Evolutionary conservation across 2,113 vertebrate genomes (phyloP), one percentile per base, ranked within the genome.

Genomic region (Ictalurus furcatus): DNA sequence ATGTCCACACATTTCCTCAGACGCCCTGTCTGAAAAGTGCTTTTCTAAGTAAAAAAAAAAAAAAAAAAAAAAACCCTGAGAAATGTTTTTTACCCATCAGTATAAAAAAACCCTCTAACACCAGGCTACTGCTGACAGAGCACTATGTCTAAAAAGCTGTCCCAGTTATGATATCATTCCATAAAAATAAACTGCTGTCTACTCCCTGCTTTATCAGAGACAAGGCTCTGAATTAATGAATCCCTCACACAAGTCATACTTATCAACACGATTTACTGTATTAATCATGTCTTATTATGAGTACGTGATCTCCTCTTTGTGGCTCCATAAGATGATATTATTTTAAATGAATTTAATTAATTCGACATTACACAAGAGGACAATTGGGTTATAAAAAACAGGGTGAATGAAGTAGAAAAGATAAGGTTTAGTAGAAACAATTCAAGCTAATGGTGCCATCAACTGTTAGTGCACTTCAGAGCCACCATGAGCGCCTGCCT

Each of bases 41-140:
- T 93, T 95, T 95, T 94, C 90, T 91, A 88, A 95, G 94, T 94
- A 90, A 78, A 90, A 90, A 91, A 92, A 92, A 91, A 90, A 78
- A 90, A 90, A 91, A 92, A 92, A 91, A 56, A 86, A 90, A 90
- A n/a, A 56, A 37, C 40, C 13, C 19, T 44, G 30, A 63, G 74
- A 67, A 82, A 30, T 89, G 58, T 80, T 84, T 86, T 85, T 88
- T 85, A 65, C 40, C 82, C 67, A 34, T 90, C 90, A 88, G 56
- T 61, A 86, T 79, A 82, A 88, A 91, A 91, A 88, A 91, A 91
- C 90, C 87, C 92, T 89, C 89, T 91, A 92, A 93, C 86, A 89
- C 19, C 79, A 92, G 90, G 89, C 90, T 92, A 90, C 92, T 93
- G 93, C 91, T 87, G 87, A 91, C 92, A 91, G 91, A 88, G 93